A percentile compares a stretch with the other conserved stretches of the same genome.
Evolutionary conservation across 37 sponge, comb jelly and placozoan genomes (phyloP).

Genomic region (Aphrocallistes beatrix): DNA sequence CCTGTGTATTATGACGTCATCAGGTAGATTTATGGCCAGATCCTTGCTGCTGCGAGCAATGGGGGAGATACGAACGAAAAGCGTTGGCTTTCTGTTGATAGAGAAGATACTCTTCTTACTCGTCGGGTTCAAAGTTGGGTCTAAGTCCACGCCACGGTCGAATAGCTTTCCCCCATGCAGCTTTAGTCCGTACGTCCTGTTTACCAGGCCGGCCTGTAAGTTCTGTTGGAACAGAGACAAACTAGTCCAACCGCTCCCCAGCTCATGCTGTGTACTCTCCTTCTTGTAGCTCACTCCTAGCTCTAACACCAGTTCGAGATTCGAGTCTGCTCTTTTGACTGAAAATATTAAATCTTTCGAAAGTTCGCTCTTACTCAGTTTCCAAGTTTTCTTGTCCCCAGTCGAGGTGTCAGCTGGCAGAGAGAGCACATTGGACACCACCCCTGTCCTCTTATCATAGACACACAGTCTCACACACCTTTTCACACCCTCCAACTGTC

Average conservation of each 20-base stretch:
- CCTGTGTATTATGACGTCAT: conserved; percentile 5
- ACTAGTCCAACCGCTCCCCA: neutral
- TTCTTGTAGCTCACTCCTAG: neutral
- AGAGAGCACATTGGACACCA: neutral
- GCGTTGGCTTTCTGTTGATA: neutral
- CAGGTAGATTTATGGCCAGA: neutral
- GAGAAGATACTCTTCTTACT: conserved; percentile 3
- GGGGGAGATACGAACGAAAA: neutral
- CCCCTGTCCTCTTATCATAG: neutral
- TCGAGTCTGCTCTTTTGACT: neutral
- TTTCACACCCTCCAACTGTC: neutral
- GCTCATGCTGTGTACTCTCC: neutral
- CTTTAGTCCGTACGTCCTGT: neutral
- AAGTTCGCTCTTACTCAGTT: neutral
- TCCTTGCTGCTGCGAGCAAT: neutral
- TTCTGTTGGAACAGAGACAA: neutral
- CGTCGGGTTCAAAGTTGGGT: neutral
- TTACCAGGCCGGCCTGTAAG: neutral
- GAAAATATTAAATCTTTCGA: neutral
- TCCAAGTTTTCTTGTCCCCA: neutral
- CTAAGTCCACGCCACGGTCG: neutral
- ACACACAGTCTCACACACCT: neutral
- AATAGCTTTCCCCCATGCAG: neutral
- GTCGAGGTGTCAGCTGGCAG: neutral
- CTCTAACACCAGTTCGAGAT: neutral